Percentiles rank a stretch among this genome's conserved stretches.
Conservation (phyloP, 2,797 vertebrate species). For the Fundulus diaphanus region DNA sequence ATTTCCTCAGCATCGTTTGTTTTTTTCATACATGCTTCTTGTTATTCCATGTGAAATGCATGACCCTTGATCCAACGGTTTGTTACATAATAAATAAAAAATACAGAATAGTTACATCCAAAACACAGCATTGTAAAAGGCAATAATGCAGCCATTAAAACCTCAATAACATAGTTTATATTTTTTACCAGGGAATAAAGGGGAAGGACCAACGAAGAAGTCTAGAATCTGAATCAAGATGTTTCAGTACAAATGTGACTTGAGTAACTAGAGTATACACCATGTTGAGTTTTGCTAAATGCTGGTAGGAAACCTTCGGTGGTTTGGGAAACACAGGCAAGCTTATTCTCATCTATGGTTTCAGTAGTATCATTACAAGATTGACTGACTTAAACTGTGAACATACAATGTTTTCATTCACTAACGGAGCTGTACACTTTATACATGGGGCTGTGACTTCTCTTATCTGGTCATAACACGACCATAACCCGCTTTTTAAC, state of each 20-base stretch:
- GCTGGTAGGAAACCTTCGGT: slow-evolving; percentile 83
- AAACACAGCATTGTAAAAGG: slow-evolving; percentile 87
- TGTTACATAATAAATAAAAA: slow-evolving; percentile 84
- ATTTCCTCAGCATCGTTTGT: slow-evolving; percentile 50
- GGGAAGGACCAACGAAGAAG: slow-evolving; percentile 73
- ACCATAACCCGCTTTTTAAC: slow-evolving; percentile 59
- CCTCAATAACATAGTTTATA: slow-evolving; percentile 79
- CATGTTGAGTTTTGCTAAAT: slow-evolving; percentile 80
- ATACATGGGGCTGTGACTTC: slow-evolving; percentile 75
- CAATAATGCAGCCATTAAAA: slow-evolving; percentile 86
- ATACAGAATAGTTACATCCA: slow-evolving; percentile 85
- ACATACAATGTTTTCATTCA: slow-evolving; percentile 79
- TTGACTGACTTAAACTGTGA: slow-evolving; percentile 77
- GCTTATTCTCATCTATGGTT: slow-evolving; percentile 80
- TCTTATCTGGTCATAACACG: slow-evolving; percentile 64
- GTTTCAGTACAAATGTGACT: slow-evolving; percentile 76
- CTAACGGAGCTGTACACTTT: slow-evolving; percentile 83
- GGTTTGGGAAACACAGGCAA: slow-evolving; percentile 80
- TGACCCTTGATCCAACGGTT: slow-evolving; percentile 82
- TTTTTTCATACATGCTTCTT: slow-evolving; percentile 67
- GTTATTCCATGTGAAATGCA: slow-evolving; percentile 75
- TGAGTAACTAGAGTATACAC: slow-evolving; percentile 78
- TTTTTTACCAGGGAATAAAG: slow-evolving; percentile 70
- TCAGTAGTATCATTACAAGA: slow-evolving; percentile 79
- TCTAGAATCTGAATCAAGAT: slow-evolving; percentile 72